Percentiles rank a stretch among this genome's conserved stretches.
These are phyloP conservation scores for Enteromius unitaeniatus DNA, from an alignment of 2,797 vertebrate species.

Conservation along the genomic window DNA sequence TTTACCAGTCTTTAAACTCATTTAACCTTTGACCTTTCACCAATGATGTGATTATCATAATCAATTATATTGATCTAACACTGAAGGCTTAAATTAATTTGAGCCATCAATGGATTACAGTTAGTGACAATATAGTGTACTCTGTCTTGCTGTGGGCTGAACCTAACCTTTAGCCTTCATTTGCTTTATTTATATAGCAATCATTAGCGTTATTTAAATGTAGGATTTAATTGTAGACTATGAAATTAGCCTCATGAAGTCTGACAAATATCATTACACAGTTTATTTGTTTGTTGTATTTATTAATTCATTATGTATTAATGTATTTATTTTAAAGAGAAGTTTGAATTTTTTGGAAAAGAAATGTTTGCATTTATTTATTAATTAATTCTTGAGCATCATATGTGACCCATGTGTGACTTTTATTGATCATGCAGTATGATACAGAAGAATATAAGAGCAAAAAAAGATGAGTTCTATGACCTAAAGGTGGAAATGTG, in stretches of 20 bases:
- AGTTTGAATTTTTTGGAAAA: too few species aligned
- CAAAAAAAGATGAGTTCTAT: not conserved
- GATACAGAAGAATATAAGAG: not conserved
- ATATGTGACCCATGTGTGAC: too few species aligned
- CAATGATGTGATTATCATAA: constrained; percentile 46
- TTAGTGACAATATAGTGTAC: constrained; percentile 20
- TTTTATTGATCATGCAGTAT: not conserved
- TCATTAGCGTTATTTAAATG: not conserved
- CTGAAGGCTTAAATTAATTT: constrained; percentile 45
- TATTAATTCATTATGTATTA: not conserved
- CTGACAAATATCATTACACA: not conserved
- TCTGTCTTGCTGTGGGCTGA: constrained; percentile 5
- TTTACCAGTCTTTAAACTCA: constrained; percentile 53
- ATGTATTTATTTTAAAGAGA: too few species aligned
- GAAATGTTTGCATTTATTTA: not conserved
- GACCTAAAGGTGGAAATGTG: not conserved
- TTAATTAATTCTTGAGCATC: not conserved
- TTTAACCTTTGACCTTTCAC: constrained; percentile 58
- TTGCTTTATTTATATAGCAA: not conserved
- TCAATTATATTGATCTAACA: constrained; percentile 58
- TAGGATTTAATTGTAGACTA: not conserved
- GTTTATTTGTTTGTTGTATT: not conserved
- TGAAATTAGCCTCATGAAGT: not conserved
- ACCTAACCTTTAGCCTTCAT: not conserved
- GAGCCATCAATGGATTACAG: constrained; percentile 21